Evolutionary conservation across 92 coral and sea anemone species (phyloP), one percentile per base, ranked within the genome.

Genomic region (Paramuricea clavata): DNA sequence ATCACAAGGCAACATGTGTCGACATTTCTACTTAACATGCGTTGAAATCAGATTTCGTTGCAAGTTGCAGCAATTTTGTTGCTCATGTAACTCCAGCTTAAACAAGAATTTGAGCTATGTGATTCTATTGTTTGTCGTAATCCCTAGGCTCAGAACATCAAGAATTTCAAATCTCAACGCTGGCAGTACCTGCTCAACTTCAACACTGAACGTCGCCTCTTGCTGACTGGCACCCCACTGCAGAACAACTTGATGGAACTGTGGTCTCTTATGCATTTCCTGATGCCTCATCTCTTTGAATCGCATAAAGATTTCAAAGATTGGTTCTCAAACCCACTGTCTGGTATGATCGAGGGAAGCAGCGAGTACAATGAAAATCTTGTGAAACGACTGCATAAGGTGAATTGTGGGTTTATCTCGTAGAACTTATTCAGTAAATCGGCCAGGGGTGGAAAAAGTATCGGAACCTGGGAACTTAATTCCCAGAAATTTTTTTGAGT

Each of bases 301-400:
- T 97, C 99, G 25, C 99, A 97, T 78, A 94, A 94, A 70, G 99
- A 97, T 73, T 97, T 97, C 90, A 95, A 97, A 77, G 98, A 97
- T 69, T 97, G 99, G 99, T 97, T 97, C 82, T 94, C 99, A 3
- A 97, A 97, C 82, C 99, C 98, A 42, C 89, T 97, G 27, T 93
- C 99, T 30, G 99, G 99, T n/a, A 97, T 97, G 99, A 97, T 97
- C 69, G 99, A 97, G 83, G 99, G 99, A 30, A 97, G 99, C 81
- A 93, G 94, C 78, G 99, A 97, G 59, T 97, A 97, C 85, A 97
- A 95, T 69, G 99, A 97, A 52, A 95, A 95, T 69, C 91, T 97
- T 19, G 82, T 97, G 77, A 97, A 97, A 74, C 83, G 99, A 49
- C 91, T 97, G 59, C 99, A 97, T 74, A 97, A 97, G 92, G 99